These are phyloP conservation scores for Zygogramma bicolorata DNA, from an alignment of 2,888 invertebrate genomes.

Conservation along the genomic window DNA sequence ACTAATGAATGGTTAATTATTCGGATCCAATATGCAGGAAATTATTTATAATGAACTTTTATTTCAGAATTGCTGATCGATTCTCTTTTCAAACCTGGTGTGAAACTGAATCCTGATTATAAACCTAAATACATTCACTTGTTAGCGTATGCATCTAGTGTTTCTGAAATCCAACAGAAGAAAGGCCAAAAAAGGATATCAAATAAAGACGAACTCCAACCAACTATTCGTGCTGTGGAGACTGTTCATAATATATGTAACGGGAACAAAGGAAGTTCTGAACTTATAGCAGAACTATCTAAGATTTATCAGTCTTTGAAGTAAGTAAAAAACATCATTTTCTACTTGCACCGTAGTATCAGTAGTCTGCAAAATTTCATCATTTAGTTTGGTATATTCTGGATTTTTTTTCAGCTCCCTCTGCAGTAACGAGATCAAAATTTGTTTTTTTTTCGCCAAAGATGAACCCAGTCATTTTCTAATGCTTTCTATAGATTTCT, in stretches of 20 bases:
- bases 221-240: constrained; percentile 91
- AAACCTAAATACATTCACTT: constrained; percentile 96
- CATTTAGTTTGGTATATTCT: too few relatives aligned
- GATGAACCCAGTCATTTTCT: too few relatives aligned
- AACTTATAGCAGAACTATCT: constrained; percentile 91
- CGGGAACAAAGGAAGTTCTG: constrained; percentile 91
- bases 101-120: constrained; percentile 95
- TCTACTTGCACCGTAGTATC: too few relatives aligned
- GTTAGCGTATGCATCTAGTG: constrained; percentile 94
- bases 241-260: constrained; percentile 93
- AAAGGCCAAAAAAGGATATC: constrained; percentile 75
- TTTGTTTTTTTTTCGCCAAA: too few relatives aligned
- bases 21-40: neutral
- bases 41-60: neutral
- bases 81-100: constrained; percentile 92
- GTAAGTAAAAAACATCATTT: too few relatives aligned
- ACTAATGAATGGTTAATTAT: too few relatives aligned
- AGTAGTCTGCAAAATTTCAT: too few relatives aligned
- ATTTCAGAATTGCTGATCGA: constrained; percentile 83
- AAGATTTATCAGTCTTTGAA: constrained; percentile 91
- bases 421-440: too few relatives aligned
- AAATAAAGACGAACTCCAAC: constrained; percentile 92
- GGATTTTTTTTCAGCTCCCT: too few relatives aligned
- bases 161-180: constrained; percentile 84
- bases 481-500: too few relatives aligned